phyloP scores from a whole-genome alignment of 1,140 invertebrate species.

The Drosophila grimshawi region DNA sequence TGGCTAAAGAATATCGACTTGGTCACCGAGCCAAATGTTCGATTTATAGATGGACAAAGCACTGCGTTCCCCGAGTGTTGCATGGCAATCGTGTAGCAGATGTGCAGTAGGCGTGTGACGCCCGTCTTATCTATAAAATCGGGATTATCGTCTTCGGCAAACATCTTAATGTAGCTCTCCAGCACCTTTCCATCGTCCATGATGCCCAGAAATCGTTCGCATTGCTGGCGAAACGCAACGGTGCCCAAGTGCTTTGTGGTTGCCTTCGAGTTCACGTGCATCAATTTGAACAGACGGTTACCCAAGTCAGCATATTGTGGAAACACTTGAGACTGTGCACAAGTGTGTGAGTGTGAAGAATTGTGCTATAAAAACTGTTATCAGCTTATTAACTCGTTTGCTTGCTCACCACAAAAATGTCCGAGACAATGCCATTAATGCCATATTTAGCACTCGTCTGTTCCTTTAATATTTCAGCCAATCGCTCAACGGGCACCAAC shows the following conservation, averaged over 20 bases:
- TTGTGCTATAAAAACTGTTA: constrained; percentile 37
- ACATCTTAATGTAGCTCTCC: constrained; percentile 89
- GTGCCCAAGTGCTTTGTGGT: constrained; percentile 87
- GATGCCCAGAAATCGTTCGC: constrained; percentile 89
- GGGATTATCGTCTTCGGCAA: constrained; percentile 84
- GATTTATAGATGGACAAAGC: constrained; percentile 86
- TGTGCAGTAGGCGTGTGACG: constrained; percentile 88
- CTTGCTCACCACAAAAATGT: constrained; percentile 86
- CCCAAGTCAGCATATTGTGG: constrained; percentile 91
- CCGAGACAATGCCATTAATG: constrained; percentile 88
- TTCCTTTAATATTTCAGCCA: constrained; percentile 89
- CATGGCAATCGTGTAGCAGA: constrained; percentile 91
- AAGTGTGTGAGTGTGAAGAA: constrained; percentile 7
- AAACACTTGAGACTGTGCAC: constrained; percentile 89
- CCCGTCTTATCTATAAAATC: constrained; percentile 85
- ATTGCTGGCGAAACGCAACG: constrained; percentile 88
- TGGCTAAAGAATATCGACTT: constrained; percentile 92
- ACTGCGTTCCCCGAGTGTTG: constrained; percentile 88
- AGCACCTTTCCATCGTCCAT: constrained; percentile 88
- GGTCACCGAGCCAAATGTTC: constrained; percentile 89
- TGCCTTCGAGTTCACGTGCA: constrained; percentile 87
- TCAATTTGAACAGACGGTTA: constrained; percentile 88
- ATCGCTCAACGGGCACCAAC: constrained; percentile 89
- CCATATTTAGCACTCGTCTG: constrained; percentile 87
- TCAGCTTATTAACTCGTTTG: constrained; percentile 49